Conservation (phyloP, 2,797 vertebrate species). For the Hydrocynus forskahlii region DNA sequence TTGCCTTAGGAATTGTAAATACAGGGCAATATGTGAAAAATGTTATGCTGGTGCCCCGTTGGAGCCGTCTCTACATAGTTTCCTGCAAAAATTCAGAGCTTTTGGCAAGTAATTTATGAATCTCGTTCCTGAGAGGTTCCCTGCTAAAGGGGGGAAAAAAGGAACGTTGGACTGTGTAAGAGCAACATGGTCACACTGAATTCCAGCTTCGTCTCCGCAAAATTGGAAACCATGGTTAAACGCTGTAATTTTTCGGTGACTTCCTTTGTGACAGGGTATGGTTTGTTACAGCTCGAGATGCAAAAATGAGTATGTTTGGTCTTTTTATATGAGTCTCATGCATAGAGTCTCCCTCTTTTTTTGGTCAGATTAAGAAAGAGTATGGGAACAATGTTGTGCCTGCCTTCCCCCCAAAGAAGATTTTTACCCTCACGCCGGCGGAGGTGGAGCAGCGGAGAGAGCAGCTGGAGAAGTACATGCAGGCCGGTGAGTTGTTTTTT, state of each 20-base stretch:
- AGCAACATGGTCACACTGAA: not conserved
- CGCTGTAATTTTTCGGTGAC: not conserved
- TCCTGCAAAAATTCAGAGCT: not conserved
- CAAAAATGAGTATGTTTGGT: not conserved
- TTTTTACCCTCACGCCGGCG: conserved; percentile 93
- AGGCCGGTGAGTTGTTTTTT: conserved; percentile 85
- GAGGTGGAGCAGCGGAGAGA: conserved; percentile 96
- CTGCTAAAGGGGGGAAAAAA: not conserved
- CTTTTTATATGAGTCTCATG: not conserved
- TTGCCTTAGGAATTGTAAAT: not conserved
- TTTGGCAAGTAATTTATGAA: not conserved
- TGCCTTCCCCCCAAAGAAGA: conserved; percentile 96
- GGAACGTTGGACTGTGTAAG: conserved; percentile 1
- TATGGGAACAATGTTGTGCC: conserved; percentile 94
- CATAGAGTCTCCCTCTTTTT: fast-evolving
- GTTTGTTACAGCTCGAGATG: not conserved
- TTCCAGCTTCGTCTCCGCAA: not conserved
- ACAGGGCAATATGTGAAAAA: not conserved
- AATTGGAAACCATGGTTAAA: not conserved
- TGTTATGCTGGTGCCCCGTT: not conserved
- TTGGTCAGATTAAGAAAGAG: conserved; percentile 90
- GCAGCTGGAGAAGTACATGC: conserved; percentile 99
- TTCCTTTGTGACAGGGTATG: not conserved
- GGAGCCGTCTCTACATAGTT: not conserved
- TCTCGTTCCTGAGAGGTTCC: conserved; percentile 2